phyloP scores from a whole-genome alignment of 2,888 invertebrate genomes.

The Pteria penguin region DNA sequence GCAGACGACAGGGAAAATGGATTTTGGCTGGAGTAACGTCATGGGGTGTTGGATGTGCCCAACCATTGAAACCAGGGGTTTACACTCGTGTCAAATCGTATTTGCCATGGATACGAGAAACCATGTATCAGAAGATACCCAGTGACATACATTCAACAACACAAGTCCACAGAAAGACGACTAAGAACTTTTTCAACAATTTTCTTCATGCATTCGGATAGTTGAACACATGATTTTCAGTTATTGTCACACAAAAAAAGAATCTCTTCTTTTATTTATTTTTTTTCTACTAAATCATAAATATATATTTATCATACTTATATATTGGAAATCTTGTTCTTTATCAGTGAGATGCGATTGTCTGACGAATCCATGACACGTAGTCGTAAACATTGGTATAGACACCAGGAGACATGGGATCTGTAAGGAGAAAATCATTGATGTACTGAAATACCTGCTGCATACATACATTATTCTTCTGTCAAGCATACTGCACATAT shows the following conservation, averaged over 20 bases:
- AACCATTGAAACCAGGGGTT: conserved; percentile 56
- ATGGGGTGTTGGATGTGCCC: conserved; percentile 60
- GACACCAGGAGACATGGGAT: conserved; percentile 61
- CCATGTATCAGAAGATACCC: too few species aligned
- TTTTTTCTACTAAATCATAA: too few species aligned
- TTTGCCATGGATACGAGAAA: conserved; percentile 18
- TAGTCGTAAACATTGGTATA: conserved; percentile 64
- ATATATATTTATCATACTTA: conserved; percentile 9
- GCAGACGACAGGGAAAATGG: conserved; percentile 81
- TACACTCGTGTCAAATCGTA: conserved; percentile 50
- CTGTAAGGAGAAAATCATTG: too few species aligned
- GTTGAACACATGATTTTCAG: too few species aligned
- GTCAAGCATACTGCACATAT: too few species aligned
- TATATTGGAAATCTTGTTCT: not conserved
- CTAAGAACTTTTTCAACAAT: too few species aligned
- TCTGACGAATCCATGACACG: conserved; percentile 63
- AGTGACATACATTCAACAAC: too few species aligned
- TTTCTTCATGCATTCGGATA: too few species aligned
- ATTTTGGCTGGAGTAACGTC: conserved; percentile 53
- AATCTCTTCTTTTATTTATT: not conserved
- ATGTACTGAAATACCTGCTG: too few species aligned
- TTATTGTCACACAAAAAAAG: not conserved
- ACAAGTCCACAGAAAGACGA: too few species aligned
- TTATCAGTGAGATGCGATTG: conserved; percentile 47
- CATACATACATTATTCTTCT: too few species aligned